These are phyloP conservation scores for Aramus guarauna DNA, from an alignment of 2,113 vertebrate genomes.

Conservation along the genomic window DNA sequence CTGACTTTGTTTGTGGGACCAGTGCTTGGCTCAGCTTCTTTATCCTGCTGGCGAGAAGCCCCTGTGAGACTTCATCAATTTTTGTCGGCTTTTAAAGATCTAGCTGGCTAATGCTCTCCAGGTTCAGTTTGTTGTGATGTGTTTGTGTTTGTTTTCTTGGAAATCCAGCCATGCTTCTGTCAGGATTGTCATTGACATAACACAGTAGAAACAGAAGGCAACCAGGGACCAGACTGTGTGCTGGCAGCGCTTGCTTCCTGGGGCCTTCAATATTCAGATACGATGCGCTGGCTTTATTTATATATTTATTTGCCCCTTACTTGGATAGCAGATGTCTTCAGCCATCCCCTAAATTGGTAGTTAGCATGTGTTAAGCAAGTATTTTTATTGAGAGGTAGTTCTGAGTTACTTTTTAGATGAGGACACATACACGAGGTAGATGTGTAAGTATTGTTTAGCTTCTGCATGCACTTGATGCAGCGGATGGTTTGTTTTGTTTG, in stretches of 20 bases:
- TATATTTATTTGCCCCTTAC: neutral
- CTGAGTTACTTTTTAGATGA: neutral
- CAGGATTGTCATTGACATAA: neutral
- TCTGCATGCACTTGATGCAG: neutral
- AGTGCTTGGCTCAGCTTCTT: neutral
- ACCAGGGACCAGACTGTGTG: neutral
- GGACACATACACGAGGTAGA: no score
- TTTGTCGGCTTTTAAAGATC: neutral
- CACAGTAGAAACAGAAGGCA: neutral
- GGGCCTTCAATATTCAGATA: neutral
- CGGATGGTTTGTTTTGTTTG: neutral
- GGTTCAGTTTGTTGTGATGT: neutral
- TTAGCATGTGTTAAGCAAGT: neutral
- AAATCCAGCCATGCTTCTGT: neutral
- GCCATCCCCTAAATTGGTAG: neutral
- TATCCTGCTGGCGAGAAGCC: neutral
- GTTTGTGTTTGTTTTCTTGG: neutral
- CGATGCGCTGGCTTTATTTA: neutral
- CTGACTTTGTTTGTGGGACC: neutral
- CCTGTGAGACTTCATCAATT: neutral
- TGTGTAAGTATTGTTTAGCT: neutral
- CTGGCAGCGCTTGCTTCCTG: neutral
- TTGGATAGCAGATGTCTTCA: neutral
- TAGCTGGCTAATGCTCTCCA: neutral
- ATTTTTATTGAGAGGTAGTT: neutral